Evolutionary conservation across 2,888 invertebrate species (phyloP).

Genomic region (Dimorphilus gyrociliatus): DNA sequence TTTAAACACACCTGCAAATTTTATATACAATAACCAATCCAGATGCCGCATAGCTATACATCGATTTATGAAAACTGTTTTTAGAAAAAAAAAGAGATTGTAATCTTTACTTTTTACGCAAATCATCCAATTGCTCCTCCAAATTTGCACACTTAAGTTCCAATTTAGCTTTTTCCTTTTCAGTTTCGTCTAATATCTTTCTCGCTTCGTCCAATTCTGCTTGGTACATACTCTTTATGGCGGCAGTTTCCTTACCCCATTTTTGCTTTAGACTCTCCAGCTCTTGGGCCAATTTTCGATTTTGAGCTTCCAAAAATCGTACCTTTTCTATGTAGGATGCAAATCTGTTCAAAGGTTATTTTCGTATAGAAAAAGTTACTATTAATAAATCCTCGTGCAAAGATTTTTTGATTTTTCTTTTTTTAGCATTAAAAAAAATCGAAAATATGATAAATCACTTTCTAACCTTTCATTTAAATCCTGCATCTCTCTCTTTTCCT

Average conservation of each 20-base stretch:
- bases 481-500: conserved; percentile 2
- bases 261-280: conserved; percentile 10
- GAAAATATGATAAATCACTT: no score
- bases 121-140: conserved; percentile 37
- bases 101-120: conserved; percentile 17
- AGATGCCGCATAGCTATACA: no score
- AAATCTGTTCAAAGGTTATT: conserved; percentile 37
- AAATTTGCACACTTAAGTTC: conserved; percentile 38
- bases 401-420: no score
- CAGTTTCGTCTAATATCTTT: conserved; percentile 31
- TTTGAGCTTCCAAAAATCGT: conserved; percentile 16
- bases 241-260: conserved; percentile 31
- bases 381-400: no score
- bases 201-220: conserved; percentile 8
- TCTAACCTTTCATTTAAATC: conserved; percentile 3
- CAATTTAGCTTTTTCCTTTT: conserved; percentile 39
- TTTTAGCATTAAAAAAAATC: no score
- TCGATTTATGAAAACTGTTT: no score
- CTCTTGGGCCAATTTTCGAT: conserved; percentile 12
- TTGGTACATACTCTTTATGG: conserved; percentile 39
- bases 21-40: no score
- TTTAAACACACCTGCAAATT: no score
- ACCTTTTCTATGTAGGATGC: conserved; percentile 42
- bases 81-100: conserved; percentile 1
- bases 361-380: no score